Base-by-base conservation (phyloP, 2,113 vertebrate genomes). In the Plestiodon gilberti region DNA sequence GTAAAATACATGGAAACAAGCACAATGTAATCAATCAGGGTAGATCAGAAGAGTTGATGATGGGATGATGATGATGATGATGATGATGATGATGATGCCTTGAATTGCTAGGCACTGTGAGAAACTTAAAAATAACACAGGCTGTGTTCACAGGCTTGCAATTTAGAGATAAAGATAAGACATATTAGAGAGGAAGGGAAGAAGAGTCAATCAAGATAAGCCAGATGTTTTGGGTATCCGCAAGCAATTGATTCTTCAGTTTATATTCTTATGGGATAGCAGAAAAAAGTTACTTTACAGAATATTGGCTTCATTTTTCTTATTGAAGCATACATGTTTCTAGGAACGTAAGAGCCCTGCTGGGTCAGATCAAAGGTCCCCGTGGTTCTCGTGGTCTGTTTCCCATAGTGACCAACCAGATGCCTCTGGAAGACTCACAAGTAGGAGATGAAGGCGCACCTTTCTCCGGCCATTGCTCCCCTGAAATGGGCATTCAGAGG, bases 141-240 rank as follows among this genome's bases (percentile, higher is more conserved):
- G 7, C 78, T 76, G 90, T 86, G 84, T 35, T 71, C 84, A 89
- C 89, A 14, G 48, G 69, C 91, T 89, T 74, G 43, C 88, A 88
- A 86, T 13, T 74, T 91, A 84, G 82, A 87, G 23, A 57, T 55
- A 77, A 18, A 35, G 6, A 77, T 30, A 55, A n/a, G 75, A 6
- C 30, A 15, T 14, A 77, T n/a, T n/a, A 30, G 6, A 30, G 75
- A 17, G 15, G 30, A 55, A 55, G 28, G 4, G 38, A 22, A 10
- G 3, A 67, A 38, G 20, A 30, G 25, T 48, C 11, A 43, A 35
- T 22, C 40, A 67, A 30, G 3, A n/a, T 33, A 40, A 33, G 33
- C 30, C n/a, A 20, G 35, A 74, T 52, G 43, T 35, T 55, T 30
- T 4, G 40, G 30, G 38, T 23, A 55, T 81, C 38, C 35, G 69